phyloP scores from a whole-genome alignment of 2,113 vertebrate genomes.

The Caloenas nicobarica region DNA sequence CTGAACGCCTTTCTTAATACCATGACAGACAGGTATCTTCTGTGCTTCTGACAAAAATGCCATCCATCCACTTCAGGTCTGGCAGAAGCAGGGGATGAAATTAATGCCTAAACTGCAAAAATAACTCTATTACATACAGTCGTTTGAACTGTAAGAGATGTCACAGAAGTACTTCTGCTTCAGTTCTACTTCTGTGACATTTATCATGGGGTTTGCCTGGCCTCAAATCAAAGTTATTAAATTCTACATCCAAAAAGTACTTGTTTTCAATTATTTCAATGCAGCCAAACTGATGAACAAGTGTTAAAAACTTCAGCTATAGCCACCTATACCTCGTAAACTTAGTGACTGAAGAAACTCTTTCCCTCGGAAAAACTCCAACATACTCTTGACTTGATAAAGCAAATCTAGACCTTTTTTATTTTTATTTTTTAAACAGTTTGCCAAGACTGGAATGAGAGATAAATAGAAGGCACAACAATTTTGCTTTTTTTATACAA shows the following conservation, averaged over 20 bases:
- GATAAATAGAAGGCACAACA: slow-evolving; percentile 90
- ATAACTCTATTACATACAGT: neutral
- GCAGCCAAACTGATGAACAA: neutral
- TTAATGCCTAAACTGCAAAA: neutral
- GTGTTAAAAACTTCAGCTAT: neutral
- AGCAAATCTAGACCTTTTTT: slow-evolving; percentile 82
- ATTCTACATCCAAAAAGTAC: neutral
- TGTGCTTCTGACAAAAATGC: neutral
- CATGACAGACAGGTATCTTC: neutral
- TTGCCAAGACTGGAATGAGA: slow-evolving; percentile 81
- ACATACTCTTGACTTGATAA: slow-evolving; percentile 72
- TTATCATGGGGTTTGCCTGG: neutral
- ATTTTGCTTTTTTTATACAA: slow-evolving; percentile 84
- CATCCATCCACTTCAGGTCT: neutral
- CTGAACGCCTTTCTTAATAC: neutral
- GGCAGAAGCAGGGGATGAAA: neutral
- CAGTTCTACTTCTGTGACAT: neutral
- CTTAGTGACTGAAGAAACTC: neutral
- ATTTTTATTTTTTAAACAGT: slow-evolving; percentile 75
- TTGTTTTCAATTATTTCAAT: neutral
- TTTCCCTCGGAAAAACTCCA: slow-evolving; percentile 60
- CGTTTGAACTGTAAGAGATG: neutral
- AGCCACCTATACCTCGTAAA: neutral
- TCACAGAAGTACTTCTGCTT: neutral
- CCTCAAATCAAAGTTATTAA: neutral